A percentile compares a stretch with the other conserved stretches of the same genome.
Evolutionary conservation across 2,113 vertebrate species (phyloP).

Genomic region (Hydropotes inermis): DNA sequence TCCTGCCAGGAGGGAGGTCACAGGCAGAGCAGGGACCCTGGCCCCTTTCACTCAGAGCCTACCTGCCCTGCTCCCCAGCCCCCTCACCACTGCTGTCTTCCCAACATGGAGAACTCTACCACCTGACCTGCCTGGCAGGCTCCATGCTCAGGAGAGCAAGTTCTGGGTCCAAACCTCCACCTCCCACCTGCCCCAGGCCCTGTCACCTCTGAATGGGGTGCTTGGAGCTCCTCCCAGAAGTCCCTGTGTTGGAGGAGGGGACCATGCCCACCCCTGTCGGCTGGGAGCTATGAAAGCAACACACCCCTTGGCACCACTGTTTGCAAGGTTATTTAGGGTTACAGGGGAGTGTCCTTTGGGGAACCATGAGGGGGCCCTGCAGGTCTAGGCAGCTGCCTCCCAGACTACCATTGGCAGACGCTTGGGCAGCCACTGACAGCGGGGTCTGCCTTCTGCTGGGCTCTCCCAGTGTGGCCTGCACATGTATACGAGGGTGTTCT

Average conservation of each 20-base stretch:
- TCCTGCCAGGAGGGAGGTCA: background rate
- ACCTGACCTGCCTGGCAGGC: background rate
- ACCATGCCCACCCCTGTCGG: background rate
- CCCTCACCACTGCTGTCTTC: background rate
- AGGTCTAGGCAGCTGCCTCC: too few species aligned
- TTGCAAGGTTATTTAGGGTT: background rate
- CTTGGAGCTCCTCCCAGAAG: background rate
- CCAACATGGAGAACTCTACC: background rate
- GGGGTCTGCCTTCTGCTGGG: background rate
- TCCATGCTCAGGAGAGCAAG: background rate
- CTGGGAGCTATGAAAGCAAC: background rate
- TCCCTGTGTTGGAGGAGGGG: background rate
- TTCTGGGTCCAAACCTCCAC: background rate
- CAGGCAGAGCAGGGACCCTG: background rate
- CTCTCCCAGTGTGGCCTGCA: background rate
- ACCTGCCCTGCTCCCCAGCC: background rate
- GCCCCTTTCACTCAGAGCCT: background rate
- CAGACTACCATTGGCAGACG: background rate
- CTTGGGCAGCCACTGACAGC: background rate
- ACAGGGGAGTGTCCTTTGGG: background rate
- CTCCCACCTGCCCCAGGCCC: background rate
- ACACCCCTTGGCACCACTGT: fast-evolving
- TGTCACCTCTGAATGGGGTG: background rate
- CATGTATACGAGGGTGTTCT: background rate
- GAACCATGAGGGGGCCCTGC: background rate